A percentile compares a stretch with the other conserved stretches of the same genome.
phyloP scores from a whole-genome alignment of 2,113 vertebrate genomes.

The Orycteropus afer region DNA sequence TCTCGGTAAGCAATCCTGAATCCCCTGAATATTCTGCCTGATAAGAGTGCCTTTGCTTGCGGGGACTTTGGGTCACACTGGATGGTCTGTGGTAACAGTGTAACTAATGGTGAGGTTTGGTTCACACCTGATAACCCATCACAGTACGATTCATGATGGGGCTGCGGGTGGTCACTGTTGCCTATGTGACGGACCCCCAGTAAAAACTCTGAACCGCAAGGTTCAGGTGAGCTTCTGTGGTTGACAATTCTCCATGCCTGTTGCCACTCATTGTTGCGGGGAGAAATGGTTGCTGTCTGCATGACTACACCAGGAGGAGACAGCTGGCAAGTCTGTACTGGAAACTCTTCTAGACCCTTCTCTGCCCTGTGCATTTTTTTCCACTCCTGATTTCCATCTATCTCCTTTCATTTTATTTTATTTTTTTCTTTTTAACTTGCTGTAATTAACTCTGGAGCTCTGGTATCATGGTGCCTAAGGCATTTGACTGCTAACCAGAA shows the following conservation, averaged over 20 bases:
- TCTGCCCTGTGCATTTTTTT: neutral
- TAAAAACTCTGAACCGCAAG: neutral
- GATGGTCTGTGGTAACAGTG: neutral
- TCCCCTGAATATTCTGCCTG: neutral
- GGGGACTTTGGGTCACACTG: neutral
- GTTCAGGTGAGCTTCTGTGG: neutral
- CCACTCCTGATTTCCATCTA: neutral
- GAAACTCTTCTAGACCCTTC: neutral
- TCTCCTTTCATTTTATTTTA: too few species aligned
- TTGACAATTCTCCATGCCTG: neutral
- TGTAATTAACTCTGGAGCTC: too few species aligned
- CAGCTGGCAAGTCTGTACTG: neutral
- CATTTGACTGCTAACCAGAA: too few species aligned
- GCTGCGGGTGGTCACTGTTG: neutral
- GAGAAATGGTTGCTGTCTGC: neutral
- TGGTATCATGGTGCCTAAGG: too few species aligned
- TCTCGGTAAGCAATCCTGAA: neutral
- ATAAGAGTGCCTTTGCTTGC: neutral
- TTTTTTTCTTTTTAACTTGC: too few species aligned
- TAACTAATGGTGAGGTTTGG: neutral
- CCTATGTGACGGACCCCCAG: neutral
- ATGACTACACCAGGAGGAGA: neutral
- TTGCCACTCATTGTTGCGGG: neutral
- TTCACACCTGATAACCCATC: neutral
- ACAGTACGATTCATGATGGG: neutral